These are phyloP conservation scores for Elaphurus davidianus DNA, from an alignment of 2,113 vertebrate genomes.

Conservation along the genomic window DNA sequence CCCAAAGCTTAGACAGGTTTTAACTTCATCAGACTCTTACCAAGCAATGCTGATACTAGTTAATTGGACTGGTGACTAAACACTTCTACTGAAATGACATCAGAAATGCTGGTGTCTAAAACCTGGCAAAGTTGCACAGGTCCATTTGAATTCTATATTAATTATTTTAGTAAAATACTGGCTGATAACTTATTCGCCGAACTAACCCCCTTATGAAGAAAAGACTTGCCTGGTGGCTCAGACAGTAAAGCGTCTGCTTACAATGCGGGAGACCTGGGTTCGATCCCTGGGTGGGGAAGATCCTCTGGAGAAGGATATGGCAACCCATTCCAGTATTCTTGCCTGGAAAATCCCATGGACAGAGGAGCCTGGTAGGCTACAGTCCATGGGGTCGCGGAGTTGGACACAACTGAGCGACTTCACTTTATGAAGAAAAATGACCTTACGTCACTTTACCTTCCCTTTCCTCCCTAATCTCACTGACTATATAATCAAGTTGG, in stretches of 20 bases:
- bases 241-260: not conserved
- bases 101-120: constrained; percentile 18
- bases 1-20: not conserved
- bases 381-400: not conserved
- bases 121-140: not conserved
- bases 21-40: not conserved
- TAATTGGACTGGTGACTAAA: not conserved
- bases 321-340: not conserved
- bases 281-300: not conserved
- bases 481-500: not conserved
- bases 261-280: fast-evolving
- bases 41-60: not conserved
- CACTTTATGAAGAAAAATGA: not conserved
- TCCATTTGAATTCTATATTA: not conserved
- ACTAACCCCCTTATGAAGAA: not conserved
- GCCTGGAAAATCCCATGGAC: not conserved
- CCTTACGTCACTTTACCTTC: not conserved
- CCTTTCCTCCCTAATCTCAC: not conserved
- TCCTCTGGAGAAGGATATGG: not conserved
- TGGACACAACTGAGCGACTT: not conserved
- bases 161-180: constrained; percentile 21
- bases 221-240: not conserved
- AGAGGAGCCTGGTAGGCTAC: not conserved
- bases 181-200: not conserved
- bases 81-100: not conserved